These are phyloP conservation scores for Perdita meconis DNA, from an alignment of 2,888 invertebrate species.

Conservation along the genomic window DNA sequence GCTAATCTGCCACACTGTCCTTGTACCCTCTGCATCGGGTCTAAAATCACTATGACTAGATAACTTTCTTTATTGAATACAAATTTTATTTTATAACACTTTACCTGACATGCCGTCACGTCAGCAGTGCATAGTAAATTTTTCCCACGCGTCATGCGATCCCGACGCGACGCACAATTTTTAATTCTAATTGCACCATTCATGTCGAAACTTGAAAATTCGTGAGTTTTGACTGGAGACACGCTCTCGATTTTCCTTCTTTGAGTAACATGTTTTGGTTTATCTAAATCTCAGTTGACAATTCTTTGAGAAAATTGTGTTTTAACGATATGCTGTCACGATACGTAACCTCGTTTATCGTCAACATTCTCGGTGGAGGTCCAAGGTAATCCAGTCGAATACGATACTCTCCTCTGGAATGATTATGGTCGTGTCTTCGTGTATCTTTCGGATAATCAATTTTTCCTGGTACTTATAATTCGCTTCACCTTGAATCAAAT, in stretches of 20 bases:
- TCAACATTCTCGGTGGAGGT: conserved; percentile 14
- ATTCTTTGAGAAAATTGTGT: background rate
- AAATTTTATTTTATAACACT: too few relatives aligned
- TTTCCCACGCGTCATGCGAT: too few relatives aligned
- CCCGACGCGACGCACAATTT: background rate
- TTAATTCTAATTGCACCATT: background rate
- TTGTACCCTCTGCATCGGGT: too few relatives aligned
- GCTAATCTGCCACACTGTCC: too few relatives aligned
- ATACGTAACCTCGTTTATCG: conserved; percentile 30
- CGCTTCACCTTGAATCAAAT: background rate
- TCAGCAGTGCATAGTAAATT: too few relatives aligned
- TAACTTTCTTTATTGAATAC: too few relatives aligned
- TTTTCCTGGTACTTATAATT: background rate
- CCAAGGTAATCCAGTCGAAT: conserved; percentile 44
- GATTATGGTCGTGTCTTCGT: background rate
- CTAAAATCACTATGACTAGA: too few relatives aligned
- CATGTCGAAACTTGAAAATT: background rate
- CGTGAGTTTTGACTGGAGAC: background rate
- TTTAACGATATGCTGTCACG: conserved; percentile 32
- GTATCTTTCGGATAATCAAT: background rate
- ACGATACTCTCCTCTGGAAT: background rate
- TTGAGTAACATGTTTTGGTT: background rate
- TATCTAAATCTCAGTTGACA: background rate
- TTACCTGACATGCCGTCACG: too few relatives aligned
- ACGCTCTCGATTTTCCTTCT: too few relatives aligned